Base-by-base conservation (phyloP, 1,140 invertebrate species). In the Eumaeus atala region DNA sequence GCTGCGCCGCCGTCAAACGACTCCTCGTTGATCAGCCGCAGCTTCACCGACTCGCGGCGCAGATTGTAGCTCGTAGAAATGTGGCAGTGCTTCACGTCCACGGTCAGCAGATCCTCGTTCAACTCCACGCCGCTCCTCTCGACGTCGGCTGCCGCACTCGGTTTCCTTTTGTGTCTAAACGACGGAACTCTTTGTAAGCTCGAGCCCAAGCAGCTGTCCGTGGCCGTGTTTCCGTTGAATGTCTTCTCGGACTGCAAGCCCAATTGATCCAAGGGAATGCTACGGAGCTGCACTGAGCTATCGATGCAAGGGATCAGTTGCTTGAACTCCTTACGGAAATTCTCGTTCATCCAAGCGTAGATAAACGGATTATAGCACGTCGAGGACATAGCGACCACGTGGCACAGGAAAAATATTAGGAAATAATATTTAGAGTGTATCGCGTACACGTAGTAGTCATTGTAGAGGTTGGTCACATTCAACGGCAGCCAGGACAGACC, bases 291-390 rank as follows among this genome's bases (percentile, higher is more conserved):
- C 4, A 65, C 68, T 0, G 87, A 87, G 10, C 88, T 84, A 63
- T 89, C 88, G 54, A 94, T 95, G 77, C 93, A 95, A 1, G 94
- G 94, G 60, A 95, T 86, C 35, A 95, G 91, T 84, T 94, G 90
- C 62, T 96, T 96, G 77, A 99, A 99, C 82, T 99, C 96, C 83
- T 99, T 98, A 10, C 96, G 91, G 76, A 99, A 99, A 85, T 98
- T 98, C 66, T 98, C 97, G 85, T 98, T 98, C 87, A 98, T 93
- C 96, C 96, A 98, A 21, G 96, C 96, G 86, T 98, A 98, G 87
- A 92, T 86, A 62, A 92, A 92, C 0, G 97, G 97, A 83, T 98
- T 98, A 88, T 98, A 98, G 77, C 96, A 97, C 0, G 96, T 97
- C n/a, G 96, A 97, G 35, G 92, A 96, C 96, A 99, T 98, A 17